Conservation (phyloP, 2,113 vertebrate species). For the Aphyosemion australe region DNA sequence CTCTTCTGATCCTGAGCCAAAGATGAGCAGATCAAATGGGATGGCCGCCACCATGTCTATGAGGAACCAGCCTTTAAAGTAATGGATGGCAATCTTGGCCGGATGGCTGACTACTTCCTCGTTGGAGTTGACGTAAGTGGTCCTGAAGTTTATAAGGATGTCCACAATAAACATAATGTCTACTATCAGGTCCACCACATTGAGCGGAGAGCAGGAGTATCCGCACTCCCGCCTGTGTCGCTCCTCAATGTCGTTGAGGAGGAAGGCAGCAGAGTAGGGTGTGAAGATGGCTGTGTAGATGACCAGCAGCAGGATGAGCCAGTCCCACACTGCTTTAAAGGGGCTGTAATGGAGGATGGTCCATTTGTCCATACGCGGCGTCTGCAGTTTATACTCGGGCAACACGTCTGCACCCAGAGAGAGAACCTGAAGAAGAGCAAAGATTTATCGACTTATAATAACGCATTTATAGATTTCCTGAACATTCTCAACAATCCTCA, state of each 20-base stretch:
- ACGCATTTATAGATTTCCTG: too few species aligned
- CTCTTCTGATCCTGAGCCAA: slow-evolving; percentile 98
- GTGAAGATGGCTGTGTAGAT: slow-evolving; percentile 99
- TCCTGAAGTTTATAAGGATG: slow-evolving; percentile 99
- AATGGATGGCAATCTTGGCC: slow-evolving; percentile 97
- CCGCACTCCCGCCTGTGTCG: slow-evolving; percentile 91
- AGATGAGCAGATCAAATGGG: slow-evolving; percentile 98
- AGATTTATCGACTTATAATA: slow-evolving; percentile 1
- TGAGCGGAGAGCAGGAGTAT: slow-evolving; percentile 96
- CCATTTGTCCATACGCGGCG: slow-evolving; percentile 93
- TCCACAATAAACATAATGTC: slow-evolving; percentile 99
- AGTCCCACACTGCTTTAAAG: slow-evolving; percentile 99
- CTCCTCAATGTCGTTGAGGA: slow-evolving; percentile 95
- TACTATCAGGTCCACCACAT: slow-evolving; percentile 98
- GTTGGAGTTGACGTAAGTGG: slow-evolving; percentile 96
- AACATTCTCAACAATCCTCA: too few species aligned
- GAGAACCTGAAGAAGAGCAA: slow-evolving; percentile 82
- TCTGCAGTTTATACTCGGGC: slow-evolving; percentile 97
- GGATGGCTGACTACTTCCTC: slow-evolving; percentile 99
- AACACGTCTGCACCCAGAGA: slow-evolving; percentile 96
- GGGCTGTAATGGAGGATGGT: slow-evolving; percentile 99
- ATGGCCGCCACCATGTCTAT: slow-evolving; percentile 99
- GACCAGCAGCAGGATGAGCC: slow-evolving; percentile 96
- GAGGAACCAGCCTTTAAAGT: slow-evolving; percentile 99
- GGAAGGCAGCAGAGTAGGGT: slow-evolving; percentile 97